phyloP scores from a whole-genome alignment of 2,113 vertebrate species.

The Agapornis roseicollis region DNA sequence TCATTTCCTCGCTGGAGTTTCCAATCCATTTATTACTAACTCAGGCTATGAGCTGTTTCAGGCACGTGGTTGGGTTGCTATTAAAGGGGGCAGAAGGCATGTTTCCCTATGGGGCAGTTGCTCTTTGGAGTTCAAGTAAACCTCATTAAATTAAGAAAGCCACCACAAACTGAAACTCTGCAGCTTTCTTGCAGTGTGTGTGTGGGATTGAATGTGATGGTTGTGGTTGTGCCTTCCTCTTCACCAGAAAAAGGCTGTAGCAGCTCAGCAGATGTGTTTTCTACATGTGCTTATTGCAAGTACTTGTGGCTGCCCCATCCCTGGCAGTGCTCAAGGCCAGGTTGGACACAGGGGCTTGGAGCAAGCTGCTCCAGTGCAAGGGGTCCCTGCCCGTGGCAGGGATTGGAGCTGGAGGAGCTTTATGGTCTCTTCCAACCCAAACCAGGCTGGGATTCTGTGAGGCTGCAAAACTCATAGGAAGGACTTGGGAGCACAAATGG shows the following conservation, averaged over 20 bases:
- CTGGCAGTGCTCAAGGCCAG: not conserved
- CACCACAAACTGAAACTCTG: not conserved
- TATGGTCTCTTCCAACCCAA: not conserved
- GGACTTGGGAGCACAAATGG: not conserved
- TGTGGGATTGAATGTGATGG: not conserved
- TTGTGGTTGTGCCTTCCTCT: not conserved
- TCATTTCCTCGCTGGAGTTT: not conserved
- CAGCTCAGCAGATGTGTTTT: not conserved
- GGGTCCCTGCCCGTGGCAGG: not conserved
- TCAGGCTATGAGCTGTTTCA: not conserved
- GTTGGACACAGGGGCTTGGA: not conserved
- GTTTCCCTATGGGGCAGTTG: not conserved
- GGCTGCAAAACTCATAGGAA: not conserved
- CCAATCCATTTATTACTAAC: not conserved
- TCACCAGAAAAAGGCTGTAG: not conserved
- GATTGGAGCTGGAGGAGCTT: not conserved
- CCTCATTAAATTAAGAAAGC: not conserved
- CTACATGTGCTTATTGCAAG: accelerated
- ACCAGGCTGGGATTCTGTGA: not conserved
- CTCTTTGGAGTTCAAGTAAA: not conserved
- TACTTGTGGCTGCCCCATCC: not conserved
- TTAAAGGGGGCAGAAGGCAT: not conserved
- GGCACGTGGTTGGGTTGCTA: not conserved
- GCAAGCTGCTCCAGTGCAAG: not conserved
- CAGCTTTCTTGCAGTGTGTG: not conserved